Base-by-base conservation (phyloP, 2,113 vertebrate genomes). In the Alethe diademata region DNA sequence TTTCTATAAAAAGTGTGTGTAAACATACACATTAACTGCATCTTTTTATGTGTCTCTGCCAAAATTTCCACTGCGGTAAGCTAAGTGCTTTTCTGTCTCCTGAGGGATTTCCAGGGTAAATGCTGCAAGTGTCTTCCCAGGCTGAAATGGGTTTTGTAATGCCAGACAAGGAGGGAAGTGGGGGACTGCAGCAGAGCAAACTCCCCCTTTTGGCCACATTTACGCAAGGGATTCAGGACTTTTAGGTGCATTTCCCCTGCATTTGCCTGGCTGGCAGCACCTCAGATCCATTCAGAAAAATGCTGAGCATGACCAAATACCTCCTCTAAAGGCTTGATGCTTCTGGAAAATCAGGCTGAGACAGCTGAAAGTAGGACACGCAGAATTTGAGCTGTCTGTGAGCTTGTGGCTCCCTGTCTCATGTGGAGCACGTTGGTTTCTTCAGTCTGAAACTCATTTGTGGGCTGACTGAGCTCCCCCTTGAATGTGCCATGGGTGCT, bases 331-430 rank as follows among this genome's bases (percentile, higher is more conserved):
- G 88, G 47, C 71, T 90, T 8, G 38, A 61, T 78, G 58, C 79
- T 92, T 90, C 85, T 95, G 86, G 83, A 95, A 96, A 97, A 94
- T 73, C 79, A 92, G 92, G 71, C 90, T 92, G 69, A 92, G 95
- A 78, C 48, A 88, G 85, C 93, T 96, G 48, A 94, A 97, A 95
- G 88, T 96, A 96, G 93, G 96, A 64, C 94, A 92, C 1, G 1
- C 71, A 95, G 86, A 80, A 93, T 80, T 24, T 4, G 60, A 96
- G 86, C 86, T 2, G 64, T 79, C 86, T 85, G 82, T 47, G 64
- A 94, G 95, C 82, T 73, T 5, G 3, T 6, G 6, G 45, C 78
- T 2, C 53, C 78, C 78, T 81, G 42, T 82, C 62, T 96, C 74
- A 36, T 56, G 53, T 62, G 43, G 67, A 86, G 38, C 78, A n/a